Evolutionary conservation across 64 coral and sea anemone genomes (phyloP), one percentile per base, ranked within the genome.

Genomic region (Montipora efflorescens): DNA sequence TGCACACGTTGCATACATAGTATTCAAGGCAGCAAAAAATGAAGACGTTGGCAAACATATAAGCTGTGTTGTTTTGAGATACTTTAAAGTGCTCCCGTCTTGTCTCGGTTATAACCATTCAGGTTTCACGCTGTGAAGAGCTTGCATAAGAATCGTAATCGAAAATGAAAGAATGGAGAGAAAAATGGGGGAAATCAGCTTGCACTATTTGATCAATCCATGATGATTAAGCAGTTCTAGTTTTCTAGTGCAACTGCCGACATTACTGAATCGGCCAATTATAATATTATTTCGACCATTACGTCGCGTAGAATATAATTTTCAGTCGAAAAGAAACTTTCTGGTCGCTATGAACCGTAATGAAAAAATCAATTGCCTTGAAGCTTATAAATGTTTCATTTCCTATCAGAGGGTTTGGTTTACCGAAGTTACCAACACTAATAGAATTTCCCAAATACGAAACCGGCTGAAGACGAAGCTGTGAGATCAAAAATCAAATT

Each of bases 301-400:
- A 84, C 68, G 64, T 69, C 82, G 64, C 68, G 62, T 8, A 49
- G 82, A 71, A 59, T 86, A 71, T 86, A 71, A 72, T 71, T 86
- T 72, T 51, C 64, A 72, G 66, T 19, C 70, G 70, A 48, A 48
- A 21, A 72, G 47, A 43, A 86, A 86, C 67, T 86, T 66, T 48
- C 45, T 12, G 18, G 66, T 71, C 82, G 66, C 82, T 47, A 48
- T 28, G 82, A 70, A 50, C 7, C 66, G 9, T 50, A 11, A 55
- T 10, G 10, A 55, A 86, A 71, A 86, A 51, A 51, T 67, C 66
- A 86, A 46, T 84, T 59, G 12, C 68, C 47, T 12, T 23, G 66
- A 46, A 68, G 19, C 62, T 71, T 64, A 86, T 86, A 71, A 86
- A 86, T 73, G 71, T 86, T 86, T 86, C 6, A 86, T 86, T 86